phyloP scores from a whole-genome alignment of 2,113 vertebrate species.

The Cyprinodon brontotheroides region DNA sequence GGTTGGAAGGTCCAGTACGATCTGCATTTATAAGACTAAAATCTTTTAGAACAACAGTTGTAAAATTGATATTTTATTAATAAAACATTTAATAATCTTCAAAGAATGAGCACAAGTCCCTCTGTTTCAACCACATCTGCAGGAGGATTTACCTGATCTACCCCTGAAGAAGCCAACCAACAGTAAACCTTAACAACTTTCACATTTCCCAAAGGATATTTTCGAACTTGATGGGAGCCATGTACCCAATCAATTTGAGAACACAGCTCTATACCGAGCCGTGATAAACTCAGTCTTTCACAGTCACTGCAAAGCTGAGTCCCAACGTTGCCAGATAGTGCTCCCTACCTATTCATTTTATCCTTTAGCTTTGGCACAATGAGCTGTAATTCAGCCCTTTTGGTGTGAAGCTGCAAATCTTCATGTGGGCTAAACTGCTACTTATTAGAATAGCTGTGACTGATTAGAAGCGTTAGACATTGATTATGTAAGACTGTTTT shows the following conservation, averaged over 20 bases:
- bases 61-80: too few relatives aligned
- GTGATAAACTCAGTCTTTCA: slow-evolving; percentile 33
- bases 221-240: slow-evolving; percentile 49
- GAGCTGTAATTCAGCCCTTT: slow-evolving; percentile 31
- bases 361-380: slow-evolving; percentile 39
- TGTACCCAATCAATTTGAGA: not conserved
- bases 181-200: slow-evolving; percentile 73
- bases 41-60: too few relatives aligned
- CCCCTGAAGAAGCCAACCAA: slow-evolving; percentile 67
- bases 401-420: slow-evolving; percentile 54
- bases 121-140: slow-evolving; percentile 70
- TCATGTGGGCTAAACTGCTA: slow-evolving; percentile 54
- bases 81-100: slow-evolving; percentile 10
- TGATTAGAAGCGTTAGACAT: slow-evolving; percentile 46
- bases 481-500: slow-evolving; percentile 59
- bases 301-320: slow-evolving; percentile 26
- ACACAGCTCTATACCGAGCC: slow-evolving; percentile 10
- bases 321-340: slow-evolving; percentile 35
- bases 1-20: not conserved
- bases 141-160: slow-evolving; percentile 60
- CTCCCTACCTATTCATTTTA: slow-evolving; percentile 19
- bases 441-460: slow-evolving; percentile 56
- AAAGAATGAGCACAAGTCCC: slow-evolving; percentile 57
- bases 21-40: not conserved
- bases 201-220: slow-evolving; percentile 67